phyloP scores from a whole-genome alignment of 2,797 vertebrate species.

The Eleutherodactylus coqui region DNA sequence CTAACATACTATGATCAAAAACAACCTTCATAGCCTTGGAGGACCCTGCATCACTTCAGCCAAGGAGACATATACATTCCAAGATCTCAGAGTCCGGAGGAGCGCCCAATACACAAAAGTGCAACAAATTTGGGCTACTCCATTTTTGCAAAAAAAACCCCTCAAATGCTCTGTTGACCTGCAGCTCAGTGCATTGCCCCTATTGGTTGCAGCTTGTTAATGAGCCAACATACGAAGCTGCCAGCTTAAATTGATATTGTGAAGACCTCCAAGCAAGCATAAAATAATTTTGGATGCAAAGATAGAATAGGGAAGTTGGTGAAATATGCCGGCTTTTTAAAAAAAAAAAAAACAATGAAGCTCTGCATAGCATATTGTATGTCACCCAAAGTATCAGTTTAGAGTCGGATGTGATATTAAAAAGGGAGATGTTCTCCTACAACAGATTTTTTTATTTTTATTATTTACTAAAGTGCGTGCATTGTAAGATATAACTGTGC shows the following conservation, averaged over 20 bases:
- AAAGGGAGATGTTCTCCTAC: not conserved
- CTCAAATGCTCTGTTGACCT: not conserved
- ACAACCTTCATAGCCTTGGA: not conserved
- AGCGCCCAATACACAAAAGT: not conserved
- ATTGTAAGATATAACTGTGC: conserved; percentile 14
- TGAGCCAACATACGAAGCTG: not conserved
- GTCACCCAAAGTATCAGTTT: conserved; percentile 66
- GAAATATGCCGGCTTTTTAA: conserved; percentile 41
- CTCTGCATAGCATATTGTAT: conserved; percentile 74
- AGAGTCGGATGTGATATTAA: conserved; percentile 9
- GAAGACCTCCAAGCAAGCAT: conserved; percentile 15
- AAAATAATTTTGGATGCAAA: conserved; percentile 35
- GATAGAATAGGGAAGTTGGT: not conserved
- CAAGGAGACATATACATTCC: not conserved
- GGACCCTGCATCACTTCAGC: not conserved
- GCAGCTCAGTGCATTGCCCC: not conserved
- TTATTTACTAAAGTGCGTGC: conserved; percentile 29
- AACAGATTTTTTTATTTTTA: conserved; percentile 28
- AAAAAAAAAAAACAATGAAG: no score
- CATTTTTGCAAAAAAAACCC: not conserved
- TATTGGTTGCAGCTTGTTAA: not conserved
- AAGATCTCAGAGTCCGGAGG: not conserved
- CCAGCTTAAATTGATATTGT: conserved; percentile 13
- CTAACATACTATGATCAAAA: no score
- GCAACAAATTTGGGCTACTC: not conserved